Evolutionary conservation across 2,888 invertebrate species (phyloP), one percentile per base, ranked within the genome.

Genomic region (Bhutanitis thaidina): DNA sequence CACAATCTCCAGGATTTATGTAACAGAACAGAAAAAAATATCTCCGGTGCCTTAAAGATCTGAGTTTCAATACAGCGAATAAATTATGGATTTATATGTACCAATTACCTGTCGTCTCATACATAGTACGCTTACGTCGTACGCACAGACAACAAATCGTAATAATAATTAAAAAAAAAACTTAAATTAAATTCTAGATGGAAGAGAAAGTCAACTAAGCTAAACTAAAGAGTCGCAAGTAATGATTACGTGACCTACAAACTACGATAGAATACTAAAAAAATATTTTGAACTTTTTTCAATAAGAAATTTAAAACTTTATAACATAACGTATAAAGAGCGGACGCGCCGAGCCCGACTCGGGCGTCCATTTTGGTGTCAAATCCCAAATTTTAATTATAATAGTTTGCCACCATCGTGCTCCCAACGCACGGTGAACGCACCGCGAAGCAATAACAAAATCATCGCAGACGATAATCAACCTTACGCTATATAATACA

Each of bases 161-260:
- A 74, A 72, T 77, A 71, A 75, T 74, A 56, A 69, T 62, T 60
- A 61, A 65, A 72, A 76, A 77, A 74, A 81, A 82, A 86, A 81
- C 84, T 82, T 83, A 86, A 79, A 71, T 71, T 72, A 71, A 72
- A 75, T 65, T 64, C 72, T 85, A 79, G 80, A 78, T 88, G 88
- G 88, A 88, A 89, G 88, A 86, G 71, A 73, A 77, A 76, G 74
- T 78, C 79, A 85, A 83, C 80, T 87, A 81, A 87, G 66, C 77
- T 85, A 84, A 77, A 74, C 69, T 75, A 76, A 77, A 75, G 69
- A 66, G 67, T 65, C 59, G 55, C 54, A 51, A 54, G 52, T 52
- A 54, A 53, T 57, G 57, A 59, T 61, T 58, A 73, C 62, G 65
- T 74, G 67, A 52, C 77, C 73, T 76, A 78, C 9, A 58, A 62